Conservation (phyloP, 30 jellyfish, hydroid and myxozoan genomes). For the Turritopsis rubra region DNA sequence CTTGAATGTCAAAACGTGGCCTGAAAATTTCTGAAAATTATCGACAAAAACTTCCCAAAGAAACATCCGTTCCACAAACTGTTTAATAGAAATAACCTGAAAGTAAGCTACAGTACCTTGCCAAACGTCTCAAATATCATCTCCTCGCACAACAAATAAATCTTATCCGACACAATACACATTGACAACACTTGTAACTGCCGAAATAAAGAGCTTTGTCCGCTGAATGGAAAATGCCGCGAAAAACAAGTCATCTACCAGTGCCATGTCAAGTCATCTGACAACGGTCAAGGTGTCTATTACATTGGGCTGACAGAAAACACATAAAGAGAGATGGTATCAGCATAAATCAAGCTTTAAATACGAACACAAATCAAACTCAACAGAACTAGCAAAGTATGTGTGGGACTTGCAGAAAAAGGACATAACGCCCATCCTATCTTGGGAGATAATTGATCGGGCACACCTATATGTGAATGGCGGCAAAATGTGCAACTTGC, state of each 20-base stretch:
- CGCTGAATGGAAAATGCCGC: constrained; percentile 37
- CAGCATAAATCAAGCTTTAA: constrained; percentile 25
- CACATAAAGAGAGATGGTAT: constrained; percentile 33
- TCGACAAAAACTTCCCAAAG: constrained; percentile 50
- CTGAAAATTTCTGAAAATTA: constrained; percentile 19
- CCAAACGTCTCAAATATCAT: constrained; percentile 1
- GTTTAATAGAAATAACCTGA: constrained; percentile 3
- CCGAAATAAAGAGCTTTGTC: not conserved
- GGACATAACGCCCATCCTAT: constrained; percentile 2
- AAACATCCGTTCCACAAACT: not conserved
- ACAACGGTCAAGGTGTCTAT: constrained; percentile 7
- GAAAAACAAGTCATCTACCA: constrained; percentile 31
- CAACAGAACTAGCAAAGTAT: constrained; percentile 40
- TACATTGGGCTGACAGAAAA: constrained; percentile 49
- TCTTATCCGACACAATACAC: not conserved
- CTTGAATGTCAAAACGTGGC: constrained; percentile 61
- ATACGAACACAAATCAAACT: constrained; percentile 33
- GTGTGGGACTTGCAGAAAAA: constrained; percentile 30
- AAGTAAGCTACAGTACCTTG: not conserved
- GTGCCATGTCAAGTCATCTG: constrained; percentile 13
- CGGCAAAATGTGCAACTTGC: not conserved
- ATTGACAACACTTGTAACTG: not conserved
- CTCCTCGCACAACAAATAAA: not conserved
- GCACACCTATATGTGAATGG: not conserved
- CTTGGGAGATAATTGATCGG: constrained; percentile 2